Percentiles rank a stretch among this genome's conserved stretches.
phyloP scores from a whole-genome alignment of 1,140 invertebrate genomes.

The Euura lappo region DNA sequence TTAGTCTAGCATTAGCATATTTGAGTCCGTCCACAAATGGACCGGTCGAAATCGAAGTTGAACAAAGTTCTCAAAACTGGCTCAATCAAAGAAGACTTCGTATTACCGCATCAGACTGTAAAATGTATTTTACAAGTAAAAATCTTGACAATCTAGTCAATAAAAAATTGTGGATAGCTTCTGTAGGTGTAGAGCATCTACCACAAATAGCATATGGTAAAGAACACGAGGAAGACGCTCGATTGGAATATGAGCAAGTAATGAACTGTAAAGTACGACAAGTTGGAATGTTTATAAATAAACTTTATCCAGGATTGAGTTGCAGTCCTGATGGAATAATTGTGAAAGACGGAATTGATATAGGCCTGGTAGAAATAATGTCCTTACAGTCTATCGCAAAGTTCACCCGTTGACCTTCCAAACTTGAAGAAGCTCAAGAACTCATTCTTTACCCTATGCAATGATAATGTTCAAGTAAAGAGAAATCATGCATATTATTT shows the following conservation, averaged over 20 bases:
- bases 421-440: constrained; percentile 20
- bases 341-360: constrained; percentile 16
- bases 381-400: constrained; percentile 26
- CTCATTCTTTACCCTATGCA: constrained; percentile 26
- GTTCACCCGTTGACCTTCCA: constrained; percentile 23
- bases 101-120: too few relatives aligned
- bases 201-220: constrained; percentile 7
- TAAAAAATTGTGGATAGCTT: too few relatives aligned
- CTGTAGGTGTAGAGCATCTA: too few relatives aligned
- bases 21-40: too few relatives aligned
- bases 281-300: constrained; percentile 23
- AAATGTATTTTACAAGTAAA: too few relatives aligned
- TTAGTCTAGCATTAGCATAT: too few relatives aligned
- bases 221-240: constrained; percentile 14
- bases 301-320: constrained; percentile 22
- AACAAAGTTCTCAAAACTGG: too few relatives aligned
- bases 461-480: constrained; percentile 9
- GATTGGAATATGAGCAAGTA: constrained; percentile 12
- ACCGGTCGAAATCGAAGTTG: too few relatives aligned
- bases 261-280: constrained; percentile 6
- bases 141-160: too few relatives aligned
- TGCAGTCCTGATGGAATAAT: constrained; percentile 21
- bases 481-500: constrained; percentile 26
- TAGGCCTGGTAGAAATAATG: constrained; percentile 22
- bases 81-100: too few relatives aligned